Conservation (phyloP, 2,113 vertebrate species). For the Orthonyx spaldingii region DNA sequence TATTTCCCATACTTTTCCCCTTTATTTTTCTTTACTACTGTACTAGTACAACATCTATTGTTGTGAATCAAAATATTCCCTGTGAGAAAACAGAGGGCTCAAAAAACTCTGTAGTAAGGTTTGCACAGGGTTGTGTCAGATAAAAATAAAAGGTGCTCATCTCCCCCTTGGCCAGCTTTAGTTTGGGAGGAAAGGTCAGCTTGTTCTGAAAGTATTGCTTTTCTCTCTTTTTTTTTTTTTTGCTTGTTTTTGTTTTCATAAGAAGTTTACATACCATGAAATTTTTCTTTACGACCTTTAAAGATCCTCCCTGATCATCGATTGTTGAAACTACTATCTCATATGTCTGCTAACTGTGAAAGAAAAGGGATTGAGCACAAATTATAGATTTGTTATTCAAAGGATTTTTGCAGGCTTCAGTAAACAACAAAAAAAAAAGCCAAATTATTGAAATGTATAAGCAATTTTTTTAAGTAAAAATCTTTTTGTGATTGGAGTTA, state of each 20-base stretch:
- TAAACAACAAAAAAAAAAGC: not conserved
- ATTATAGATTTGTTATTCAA: not conserved
- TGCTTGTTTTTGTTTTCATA: not conserved
- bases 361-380: not conserved
- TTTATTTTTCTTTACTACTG: not conserved
- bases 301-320: not conserved
- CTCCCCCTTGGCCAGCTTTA: not conserved
- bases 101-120: not conserved
- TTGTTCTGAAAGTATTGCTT: not conserved
- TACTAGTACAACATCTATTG: not conserved
- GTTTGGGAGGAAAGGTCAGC: not conserved
- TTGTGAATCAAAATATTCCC: not conserved
- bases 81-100: not conserved
- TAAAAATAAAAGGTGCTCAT: not conserved
- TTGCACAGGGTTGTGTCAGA: not conserved
- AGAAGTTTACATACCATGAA: not conserved
- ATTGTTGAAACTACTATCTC: not conserved
- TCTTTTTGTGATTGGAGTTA: not conserved
- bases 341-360: not conserved
- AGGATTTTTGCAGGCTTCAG: not conserved
- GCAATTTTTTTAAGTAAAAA: not conserved
- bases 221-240: not conserved
- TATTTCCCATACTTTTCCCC: not conserved
- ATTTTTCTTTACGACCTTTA: not conserved
- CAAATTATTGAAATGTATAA: not conserved